A percentile compares a stretch with the other conserved stretches of the same genome.
These are phyloP conservation scores for Laupala kohalensis DNA, from an alignment of 1,140 invertebrate species.

Conservation along the genomic window DNA sequence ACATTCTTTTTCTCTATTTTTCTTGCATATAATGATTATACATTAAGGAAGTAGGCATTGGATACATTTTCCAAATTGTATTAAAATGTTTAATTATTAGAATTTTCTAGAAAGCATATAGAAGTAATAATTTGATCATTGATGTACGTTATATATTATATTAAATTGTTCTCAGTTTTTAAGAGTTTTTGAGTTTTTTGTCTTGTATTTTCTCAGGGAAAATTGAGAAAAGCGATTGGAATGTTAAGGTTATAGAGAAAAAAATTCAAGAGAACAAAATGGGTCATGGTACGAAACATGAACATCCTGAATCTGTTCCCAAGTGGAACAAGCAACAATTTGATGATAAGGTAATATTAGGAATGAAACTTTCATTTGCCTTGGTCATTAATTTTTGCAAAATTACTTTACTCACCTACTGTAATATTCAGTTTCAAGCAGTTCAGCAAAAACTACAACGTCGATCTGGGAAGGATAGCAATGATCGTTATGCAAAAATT, in stretches of 20 bases:
- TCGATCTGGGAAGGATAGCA: slow-evolving; percentile 23
- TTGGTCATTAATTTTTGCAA: not conserved
- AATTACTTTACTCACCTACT: not conserved
- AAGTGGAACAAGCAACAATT: slow-evolving; percentile 77
- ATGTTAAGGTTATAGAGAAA: slow-evolving; percentile 78
- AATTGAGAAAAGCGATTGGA: slow-evolving; percentile 85
- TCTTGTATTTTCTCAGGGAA: slow-evolving; percentile 39
- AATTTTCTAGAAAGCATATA: no score
- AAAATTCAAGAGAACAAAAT: slow-evolving; percentile 77
- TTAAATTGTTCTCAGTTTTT: no score
- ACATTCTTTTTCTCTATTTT: no score
- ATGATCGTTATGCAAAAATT: slow-evolving; percentile 52
- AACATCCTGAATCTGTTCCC: slow-evolving; percentile 65
- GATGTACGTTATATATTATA: no score
- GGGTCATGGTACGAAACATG: slow-evolving; percentile 44
- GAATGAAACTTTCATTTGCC: not conserved
- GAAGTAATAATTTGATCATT: no score
- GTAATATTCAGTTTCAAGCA: slow-evolving; percentile 51
- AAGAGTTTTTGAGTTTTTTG: not conserved
- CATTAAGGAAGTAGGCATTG: no score
- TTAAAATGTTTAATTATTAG: no score
- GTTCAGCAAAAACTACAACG: slow-evolving; percentile 64
- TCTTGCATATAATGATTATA: no score
- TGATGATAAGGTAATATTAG: slow-evolving; percentile 28
- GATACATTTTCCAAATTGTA: no score